Conservation (phyloP, 2,797 vertebrate genomes). For the Hirundo rustica region DNA sequence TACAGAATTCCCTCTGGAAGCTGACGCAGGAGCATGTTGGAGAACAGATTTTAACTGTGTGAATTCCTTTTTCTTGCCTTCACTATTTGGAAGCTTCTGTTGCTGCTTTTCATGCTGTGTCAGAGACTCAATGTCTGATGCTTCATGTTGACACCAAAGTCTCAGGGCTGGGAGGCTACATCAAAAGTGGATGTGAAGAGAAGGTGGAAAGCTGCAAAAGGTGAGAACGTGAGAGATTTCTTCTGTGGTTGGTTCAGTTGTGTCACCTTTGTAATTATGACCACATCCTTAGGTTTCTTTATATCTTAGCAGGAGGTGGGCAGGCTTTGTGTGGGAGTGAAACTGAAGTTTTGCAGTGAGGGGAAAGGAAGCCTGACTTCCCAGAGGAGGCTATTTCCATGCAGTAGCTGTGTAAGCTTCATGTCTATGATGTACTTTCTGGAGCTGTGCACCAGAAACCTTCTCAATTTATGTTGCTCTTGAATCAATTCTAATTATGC, state of each 20-base stretch:
- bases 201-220: not conserved
- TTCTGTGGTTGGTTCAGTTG: not conserved
- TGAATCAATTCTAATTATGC: not conserved
- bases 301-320: not conserved
- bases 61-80: not conserved
- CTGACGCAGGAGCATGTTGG: not conserved
- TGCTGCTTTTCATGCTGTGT: not conserved
- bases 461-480: not conserved
- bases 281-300: not conserved
- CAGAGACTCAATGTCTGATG: not conserved
- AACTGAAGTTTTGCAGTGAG: not conserved
- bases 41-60: not conserved
- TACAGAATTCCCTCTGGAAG: not conserved
- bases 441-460: not conserved
- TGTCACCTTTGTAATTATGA: not conserved
- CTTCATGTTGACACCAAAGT: not conserved
- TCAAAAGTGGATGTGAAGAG: not conserved
- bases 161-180: not conserved
- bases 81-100: not conserved
- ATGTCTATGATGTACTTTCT: not conserved
- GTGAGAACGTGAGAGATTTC: not conserved
- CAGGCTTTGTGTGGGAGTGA: not conserved
- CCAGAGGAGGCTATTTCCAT: not conserved
- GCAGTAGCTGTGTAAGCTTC: not conserved
- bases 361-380: not conserved